A percentile compares a stretch with the other conserved stretches of the same genome.
phyloP scores from a whole-genome alignment of 1,140 invertebrate genomes.

The Trichonephila clavipes region DNA sequence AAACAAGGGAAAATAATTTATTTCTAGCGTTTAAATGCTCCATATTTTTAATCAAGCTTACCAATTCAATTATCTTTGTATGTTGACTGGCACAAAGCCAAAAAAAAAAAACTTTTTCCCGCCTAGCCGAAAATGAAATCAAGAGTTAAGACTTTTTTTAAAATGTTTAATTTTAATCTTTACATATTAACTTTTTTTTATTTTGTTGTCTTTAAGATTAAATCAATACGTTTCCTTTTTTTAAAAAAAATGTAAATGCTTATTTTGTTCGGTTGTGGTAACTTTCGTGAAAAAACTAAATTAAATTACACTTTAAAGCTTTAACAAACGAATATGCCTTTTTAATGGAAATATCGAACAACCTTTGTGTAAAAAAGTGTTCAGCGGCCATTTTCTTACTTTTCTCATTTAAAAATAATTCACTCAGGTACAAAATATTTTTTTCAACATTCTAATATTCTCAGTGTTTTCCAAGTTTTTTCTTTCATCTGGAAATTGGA shows the following conservation, averaged over 20 bases:
- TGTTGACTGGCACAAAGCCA: constrained; percentile 33
- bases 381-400: background rate
- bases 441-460: background rate
- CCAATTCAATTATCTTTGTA: constrained; percentile 49
- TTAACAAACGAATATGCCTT: background rate
- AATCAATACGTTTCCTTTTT: constrained; percentile 9
- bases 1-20: background rate
- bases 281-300: constrained; percentile 15
- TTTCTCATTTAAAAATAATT: background rate
- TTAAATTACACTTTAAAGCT: constrained; percentile 57
- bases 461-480: background rate
- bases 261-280: background rate
- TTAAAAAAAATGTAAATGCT: background rate
- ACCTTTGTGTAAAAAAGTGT: constrained; percentile 5
- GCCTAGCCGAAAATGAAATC: constrained; percentile 45
- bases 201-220: background rate
- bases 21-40: constrained; percentile 6
- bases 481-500: background rate
- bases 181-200: constrained; percentile 3
- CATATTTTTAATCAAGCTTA: constrained; percentile 54
- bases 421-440: background rate
- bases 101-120: background rate
- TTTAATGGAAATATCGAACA: constrained; percentile 8
- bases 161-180: constrained; percentile 60
- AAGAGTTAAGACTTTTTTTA: constrained; percentile 27